These are phyloP conservation scores for Hetaerina titia DNA, from an alignment of 2,888 invertebrate genomes.

Conservation along the genomic window DNA sequence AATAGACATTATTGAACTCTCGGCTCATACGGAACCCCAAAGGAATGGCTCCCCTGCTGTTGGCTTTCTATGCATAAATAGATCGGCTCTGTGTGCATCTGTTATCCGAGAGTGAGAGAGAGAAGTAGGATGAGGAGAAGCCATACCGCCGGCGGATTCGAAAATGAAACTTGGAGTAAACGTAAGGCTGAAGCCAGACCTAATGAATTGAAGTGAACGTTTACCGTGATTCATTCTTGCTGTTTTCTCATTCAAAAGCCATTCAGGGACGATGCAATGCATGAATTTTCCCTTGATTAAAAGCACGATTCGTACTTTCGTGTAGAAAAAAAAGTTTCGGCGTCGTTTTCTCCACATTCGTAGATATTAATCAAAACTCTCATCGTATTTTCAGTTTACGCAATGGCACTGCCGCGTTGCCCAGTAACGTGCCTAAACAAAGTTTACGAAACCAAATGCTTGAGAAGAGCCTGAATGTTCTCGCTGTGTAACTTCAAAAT, in stretches of 20 bases:
- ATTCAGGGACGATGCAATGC: background rate
- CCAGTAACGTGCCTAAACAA: background rate
- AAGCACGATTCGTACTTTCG: background rate
- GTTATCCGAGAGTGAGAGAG: background rate
- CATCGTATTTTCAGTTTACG: background rate
- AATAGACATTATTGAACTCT: slow-evolving; percentile 50
- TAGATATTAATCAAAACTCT: background rate
- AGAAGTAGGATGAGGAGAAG: background rate
- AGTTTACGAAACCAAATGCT: too few relatives aligned
- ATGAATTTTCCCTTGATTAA: background rate
- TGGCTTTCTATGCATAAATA: slow-evolving; percentile 12
- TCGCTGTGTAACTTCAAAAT: too few relatives aligned
- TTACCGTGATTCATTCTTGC: background rate
- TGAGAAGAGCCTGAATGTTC: too few relatives aligned
- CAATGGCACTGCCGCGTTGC: background rate
- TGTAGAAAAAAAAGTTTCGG: background rate
- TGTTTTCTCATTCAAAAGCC: background rate
- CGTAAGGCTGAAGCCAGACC: background rate
- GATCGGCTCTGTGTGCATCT: background rate
- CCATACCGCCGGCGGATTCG: background rate
- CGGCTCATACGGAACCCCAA: background rate
- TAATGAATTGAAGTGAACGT: background rate
- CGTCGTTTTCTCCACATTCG: background rate
- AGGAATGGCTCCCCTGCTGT: background rate
- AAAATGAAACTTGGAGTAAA: slow-evolving; percentile 1